These are phyloP conservation scores for Eupelmus urozonus DNA, from an alignment of 2,888 invertebrate species.

Conservation along the genomic window DNA sequence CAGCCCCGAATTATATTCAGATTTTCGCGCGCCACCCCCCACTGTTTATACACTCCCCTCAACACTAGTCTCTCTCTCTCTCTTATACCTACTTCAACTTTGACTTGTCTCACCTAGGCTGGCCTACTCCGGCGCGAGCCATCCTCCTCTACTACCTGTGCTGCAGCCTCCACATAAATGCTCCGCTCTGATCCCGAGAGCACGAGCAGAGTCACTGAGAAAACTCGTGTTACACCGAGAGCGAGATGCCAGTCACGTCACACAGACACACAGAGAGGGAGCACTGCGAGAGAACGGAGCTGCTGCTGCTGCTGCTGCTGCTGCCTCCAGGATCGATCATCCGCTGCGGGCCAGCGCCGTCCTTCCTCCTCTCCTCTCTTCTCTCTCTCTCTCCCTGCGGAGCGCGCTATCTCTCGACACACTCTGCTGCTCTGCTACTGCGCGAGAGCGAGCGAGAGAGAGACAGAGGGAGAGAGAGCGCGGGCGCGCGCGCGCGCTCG, in stretches of 20 bases:
- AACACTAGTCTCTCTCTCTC: no score
- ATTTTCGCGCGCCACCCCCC: not conserved
- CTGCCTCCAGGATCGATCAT: slow-evolving; percentile 43
- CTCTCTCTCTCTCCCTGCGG: not conserved
- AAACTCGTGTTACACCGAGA: no score
- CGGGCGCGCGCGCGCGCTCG: slow-evolving; percentile 7
- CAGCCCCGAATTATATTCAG: not conserved
- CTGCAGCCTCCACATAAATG: not conserved
- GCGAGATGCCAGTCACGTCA: not conserved
- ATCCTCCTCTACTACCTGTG: not conserved
- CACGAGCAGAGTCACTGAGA: no score
- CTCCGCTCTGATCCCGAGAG: not conserved
- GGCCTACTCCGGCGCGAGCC: not conserved
- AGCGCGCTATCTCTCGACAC: not conserved
- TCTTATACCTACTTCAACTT: no score
- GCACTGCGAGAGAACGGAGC: not conserved
- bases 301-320: not conserved
- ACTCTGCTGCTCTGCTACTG: not conserved
- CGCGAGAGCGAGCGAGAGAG: slow-evolving; percentile 6
- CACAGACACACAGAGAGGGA: not conserved
- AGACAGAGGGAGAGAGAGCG: not conserved
- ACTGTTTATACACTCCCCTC: no score
- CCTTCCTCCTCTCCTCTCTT: slow-evolving; percentile 6
- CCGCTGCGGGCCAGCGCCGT: slow-evolving; percentile 18
- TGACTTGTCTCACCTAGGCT: no score